phyloP scores from a whole-genome alignment of 1,140 invertebrate species.

The Hyposmocoma kahamanoa region DNA sequence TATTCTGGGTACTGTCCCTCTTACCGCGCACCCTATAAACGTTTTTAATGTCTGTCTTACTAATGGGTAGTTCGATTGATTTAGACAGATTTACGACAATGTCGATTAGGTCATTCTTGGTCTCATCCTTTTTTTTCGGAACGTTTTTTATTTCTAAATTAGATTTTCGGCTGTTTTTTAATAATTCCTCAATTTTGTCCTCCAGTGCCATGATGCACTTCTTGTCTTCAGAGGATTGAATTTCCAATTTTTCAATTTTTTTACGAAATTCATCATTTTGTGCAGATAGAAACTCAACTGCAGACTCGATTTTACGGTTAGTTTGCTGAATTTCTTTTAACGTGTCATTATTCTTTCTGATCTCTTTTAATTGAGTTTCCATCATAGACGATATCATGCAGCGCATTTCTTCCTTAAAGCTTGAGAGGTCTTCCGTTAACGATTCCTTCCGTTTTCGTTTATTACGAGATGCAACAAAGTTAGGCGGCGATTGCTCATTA shows the following conservation, averaged over 20 bases:
- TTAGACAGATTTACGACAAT: background rate
- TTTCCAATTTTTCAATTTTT: background rate
- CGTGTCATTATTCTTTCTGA: background rate
- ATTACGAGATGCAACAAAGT: background rate
- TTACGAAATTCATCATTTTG: background rate
- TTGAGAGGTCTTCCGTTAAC: background rate
- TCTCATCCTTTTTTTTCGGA: background rate
- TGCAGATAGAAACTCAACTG: background rate
- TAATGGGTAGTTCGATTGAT: background rate
- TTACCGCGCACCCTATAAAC: background rate
- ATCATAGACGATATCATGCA: background rate
- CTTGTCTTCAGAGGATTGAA: background rate
- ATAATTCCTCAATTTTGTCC: background rate
- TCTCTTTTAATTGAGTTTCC: background rate
- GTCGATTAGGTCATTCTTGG: background rate
- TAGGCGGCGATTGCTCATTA: too few species aligned
- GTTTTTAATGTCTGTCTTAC: background rate
- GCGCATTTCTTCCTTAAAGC: background rate
- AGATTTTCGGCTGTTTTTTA: background rate
- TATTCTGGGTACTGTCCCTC: background rate
- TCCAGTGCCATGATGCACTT: background rate
- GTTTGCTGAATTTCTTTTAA: background rate
- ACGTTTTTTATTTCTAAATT: constrained; percentile 2
- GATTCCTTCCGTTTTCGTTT: background rate
- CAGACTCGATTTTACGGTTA: background rate